phyloP scores from a whole-genome alignment of 2,888 invertebrate genomes.

The Pseudanteris insignis region DNA sequence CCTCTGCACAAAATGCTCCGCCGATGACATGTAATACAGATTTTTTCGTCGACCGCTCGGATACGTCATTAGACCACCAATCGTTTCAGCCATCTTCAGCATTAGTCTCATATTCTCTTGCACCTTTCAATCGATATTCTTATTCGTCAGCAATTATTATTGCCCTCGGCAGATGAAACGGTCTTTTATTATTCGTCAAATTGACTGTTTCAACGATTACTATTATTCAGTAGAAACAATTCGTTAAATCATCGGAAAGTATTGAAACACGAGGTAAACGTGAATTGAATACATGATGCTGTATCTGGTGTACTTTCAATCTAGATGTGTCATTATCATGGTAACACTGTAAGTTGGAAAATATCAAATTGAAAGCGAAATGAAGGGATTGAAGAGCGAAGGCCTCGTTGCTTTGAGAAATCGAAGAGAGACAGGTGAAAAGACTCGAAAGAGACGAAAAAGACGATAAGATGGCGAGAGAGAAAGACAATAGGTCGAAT shows the following conservation, averaged over 20 bases:
- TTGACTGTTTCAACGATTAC: too few species aligned
- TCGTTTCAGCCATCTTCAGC: conserved; percentile 11
- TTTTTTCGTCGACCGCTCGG: conserved; percentile 3
- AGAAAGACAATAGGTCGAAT: conserved; percentile 63
- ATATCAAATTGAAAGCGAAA: conserved; percentile 62
- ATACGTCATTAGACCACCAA: conserved; percentile 25
- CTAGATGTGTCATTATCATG: conserved; percentile 27
- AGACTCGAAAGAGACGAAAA: conserved; percentile 31
- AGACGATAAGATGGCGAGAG: conserved; percentile 45
- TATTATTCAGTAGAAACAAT: too few species aligned
- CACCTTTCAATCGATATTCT: too few species aligned
- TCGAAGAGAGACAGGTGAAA: conserved; percentile 47
- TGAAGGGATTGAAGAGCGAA: conserved; percentile 62
- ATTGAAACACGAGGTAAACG: too few species aligned
- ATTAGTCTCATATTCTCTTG: too few species aligned
- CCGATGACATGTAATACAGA: conserved; percentile 36
- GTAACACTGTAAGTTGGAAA: conserved; percentile 46
- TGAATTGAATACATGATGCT: conserved; percentile 9
- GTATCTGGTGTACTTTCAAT: conserved; percentile 21
- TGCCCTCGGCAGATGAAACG: too few species aligned
- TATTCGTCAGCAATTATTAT: too few species aligned
- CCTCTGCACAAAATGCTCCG: conserved; percentile 24
- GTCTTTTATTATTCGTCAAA: too few species aligned
- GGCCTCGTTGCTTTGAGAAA: conserved; percentile 52
- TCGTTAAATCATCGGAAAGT: too few species aligned